Evolutionary conservation across 1,140 invertebrate genomes (phyloP), one percentile per base, ranked within the genome.

Genomic region (Oryctes rhinoceros): DNA sequence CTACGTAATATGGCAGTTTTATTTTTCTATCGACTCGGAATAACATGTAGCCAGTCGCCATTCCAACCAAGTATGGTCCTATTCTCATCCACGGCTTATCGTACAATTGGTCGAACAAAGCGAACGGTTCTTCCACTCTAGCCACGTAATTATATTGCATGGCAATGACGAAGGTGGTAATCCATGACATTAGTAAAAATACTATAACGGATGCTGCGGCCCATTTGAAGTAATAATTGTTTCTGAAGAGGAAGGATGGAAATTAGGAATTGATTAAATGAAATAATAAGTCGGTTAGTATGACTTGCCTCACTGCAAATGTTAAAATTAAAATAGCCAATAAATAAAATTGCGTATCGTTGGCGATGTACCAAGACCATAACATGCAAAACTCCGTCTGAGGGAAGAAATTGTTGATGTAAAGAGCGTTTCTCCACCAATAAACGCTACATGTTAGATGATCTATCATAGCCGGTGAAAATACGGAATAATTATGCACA

Each of bases 351-450:
- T 97, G 96, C 82, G 97, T 98, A 83, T 98, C 95, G 83, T 97
- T 95, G 10, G 95, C 93, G 91, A 97, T 95, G 85, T 97, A 98
- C 95, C 95, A 96, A 79, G 94, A 94, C 95, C 94, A 96, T 65
- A 95, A 89, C 94, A 96, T 95, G 85, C 95, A 96, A 91, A 96
- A 94, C 86, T 96, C 94, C 3, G 88, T 90, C 82, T 92, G 91
- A 1, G 94, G 94, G 85, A 91, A 96, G 49, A 95, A 90, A 81
- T 94, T 96, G 86, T 95, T 96, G 81, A 96, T 92, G 85, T 95
- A 96, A 1, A 96, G 88, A 10, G 92, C 90, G 84, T 96, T 96
- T 82, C 95, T 90, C 94, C 94, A 96, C 94, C 94, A 96, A 86
- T 91, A 96, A 78, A 91, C 90, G 76, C 92, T 91, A 86, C 95